These are phyloP conservation scores for Glyptemys insculpta DNA, from an alignment of 2,797 vertebrate genomes.

Conservation along the genomic window DNA sequence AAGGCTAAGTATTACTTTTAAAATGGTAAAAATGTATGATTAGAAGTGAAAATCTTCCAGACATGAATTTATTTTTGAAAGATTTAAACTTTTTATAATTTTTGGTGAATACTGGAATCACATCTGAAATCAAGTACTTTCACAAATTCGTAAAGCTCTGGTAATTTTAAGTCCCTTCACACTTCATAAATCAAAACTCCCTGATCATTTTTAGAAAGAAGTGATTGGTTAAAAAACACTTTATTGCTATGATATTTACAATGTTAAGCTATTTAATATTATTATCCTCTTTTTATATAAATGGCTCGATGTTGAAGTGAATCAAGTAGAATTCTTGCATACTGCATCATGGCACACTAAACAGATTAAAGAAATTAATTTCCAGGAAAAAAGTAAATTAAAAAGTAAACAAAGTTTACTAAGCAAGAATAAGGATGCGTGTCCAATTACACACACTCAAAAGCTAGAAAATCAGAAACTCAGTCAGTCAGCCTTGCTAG, in stretches of 20 bases:
- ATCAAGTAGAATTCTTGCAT: neutral
- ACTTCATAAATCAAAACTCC: neutral
- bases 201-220: neutral
- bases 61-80: neutral
- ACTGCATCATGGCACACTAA: neutral
- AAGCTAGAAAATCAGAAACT: neutral
- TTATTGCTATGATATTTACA: conserved; percentile 17
- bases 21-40: neutral
- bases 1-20: neutral
- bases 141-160: fast-evolving
- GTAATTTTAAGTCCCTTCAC: neutral
- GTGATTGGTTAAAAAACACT: neutral
- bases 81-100: fast-evolving
- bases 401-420: neutral
- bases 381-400: neutral
- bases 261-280: conserved; percentile 33
- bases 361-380: neutral
- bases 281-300: neutral
- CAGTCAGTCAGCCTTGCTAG: neutral
- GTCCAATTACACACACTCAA: neutral
- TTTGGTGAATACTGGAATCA: neutral
- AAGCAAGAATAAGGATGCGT: neutral
- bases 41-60: neutral
- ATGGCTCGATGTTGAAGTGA: conserved; percentile 5
- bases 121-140: neutral